These are phyloP conservation scores for Darevskia mixta DNA, from an alignment of 2,797 vertebrate genomes.

Conservation along the genomic window DNA sequence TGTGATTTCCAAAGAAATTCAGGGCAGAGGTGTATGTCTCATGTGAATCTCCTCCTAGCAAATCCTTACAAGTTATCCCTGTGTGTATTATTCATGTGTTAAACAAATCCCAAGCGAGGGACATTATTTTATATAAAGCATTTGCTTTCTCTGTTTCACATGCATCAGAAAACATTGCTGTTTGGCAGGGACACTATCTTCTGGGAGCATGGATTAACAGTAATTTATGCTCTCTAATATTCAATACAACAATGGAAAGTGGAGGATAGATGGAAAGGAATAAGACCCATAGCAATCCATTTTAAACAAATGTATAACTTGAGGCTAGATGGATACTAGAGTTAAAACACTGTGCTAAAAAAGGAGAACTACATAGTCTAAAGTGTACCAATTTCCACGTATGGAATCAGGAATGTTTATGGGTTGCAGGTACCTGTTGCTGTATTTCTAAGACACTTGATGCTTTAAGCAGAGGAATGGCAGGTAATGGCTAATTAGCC, in stretches of 20 bases:
- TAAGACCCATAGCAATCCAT: neutral
- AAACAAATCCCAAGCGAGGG: neutral
- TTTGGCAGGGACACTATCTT: neutral
- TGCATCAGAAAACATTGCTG: neutral
- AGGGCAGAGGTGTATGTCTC: neutral
- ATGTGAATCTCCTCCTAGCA: neutral
- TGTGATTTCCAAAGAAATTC: too few species aligned
- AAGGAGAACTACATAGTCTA: too few species aligned
- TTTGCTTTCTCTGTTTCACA: neutral
- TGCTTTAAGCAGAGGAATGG: too few species aligned
- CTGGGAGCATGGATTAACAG: neutral
- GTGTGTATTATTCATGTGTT: neutral
- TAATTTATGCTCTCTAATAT: neutral
- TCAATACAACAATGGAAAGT: neutral
- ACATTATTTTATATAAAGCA: neutral
- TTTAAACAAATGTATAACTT: too few species aligned
- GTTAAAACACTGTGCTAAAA: neutral
- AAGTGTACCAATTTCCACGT: too few species aligned
- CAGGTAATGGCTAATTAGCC: too few species aligned
- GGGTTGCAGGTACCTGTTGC: too few species aligned
- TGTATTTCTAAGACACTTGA: too few species aligned
- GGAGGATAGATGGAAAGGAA: neutral
- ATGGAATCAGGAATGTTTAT: too few species aligned
- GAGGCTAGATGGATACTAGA: neutral
- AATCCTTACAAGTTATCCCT: neutral